Percentiles rank a stretch among this genome's conserved stretches.
phyloP scores from a whole-genome alignment of 2,888 invertebrate species.

The Ashinkailepas kermadecensis region DNA sequence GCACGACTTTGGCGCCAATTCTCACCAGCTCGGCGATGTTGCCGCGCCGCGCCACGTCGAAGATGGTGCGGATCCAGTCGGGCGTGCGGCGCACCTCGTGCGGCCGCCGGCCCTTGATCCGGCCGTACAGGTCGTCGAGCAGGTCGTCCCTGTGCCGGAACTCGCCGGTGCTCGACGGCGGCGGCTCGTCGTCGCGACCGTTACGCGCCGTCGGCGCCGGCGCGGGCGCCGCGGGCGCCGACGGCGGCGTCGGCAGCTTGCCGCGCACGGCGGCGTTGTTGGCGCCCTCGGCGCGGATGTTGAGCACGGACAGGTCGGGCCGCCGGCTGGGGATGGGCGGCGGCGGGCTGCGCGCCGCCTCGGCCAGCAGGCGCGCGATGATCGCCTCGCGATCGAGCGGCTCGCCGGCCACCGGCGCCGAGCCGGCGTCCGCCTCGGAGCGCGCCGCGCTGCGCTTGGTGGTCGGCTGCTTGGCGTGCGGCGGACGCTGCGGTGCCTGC shows the following conservation, averaged over 20 bases:
- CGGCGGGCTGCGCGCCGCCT: constrained; percentile 17
- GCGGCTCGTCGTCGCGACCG: constrained; percentile 18
- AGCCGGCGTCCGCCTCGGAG: neutral
- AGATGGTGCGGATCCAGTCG: constrained; percentile 43
- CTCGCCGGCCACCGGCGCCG: neutral
- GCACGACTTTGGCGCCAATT: neutral
- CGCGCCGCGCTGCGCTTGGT: neutral
- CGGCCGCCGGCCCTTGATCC: constrained; percentile 29
- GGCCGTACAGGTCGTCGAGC: constrained; percentile 23
- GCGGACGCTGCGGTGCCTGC: constrained; percentile 26
- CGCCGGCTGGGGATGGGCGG: constrained; percentile 19
- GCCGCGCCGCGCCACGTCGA: constrained; percentile 41
- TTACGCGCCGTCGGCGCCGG: neutral
- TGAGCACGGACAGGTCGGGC: constrained; percentile 24
- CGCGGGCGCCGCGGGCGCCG: constrained; percentile 11
- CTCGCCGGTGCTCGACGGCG: neutral
- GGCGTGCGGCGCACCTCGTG: constrained; percentile 40
- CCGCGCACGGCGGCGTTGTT: neutral
- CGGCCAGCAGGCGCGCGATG: constrained; percentile 18
- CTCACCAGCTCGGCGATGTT: constrained; percentile 41
- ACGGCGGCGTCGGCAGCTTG: constrained; percentile 23
- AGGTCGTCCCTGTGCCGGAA: constrained; percentile 25
- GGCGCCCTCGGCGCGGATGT: constrained; percentile 13
- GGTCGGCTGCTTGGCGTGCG: constrained; percentile 9
- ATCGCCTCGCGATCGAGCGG: constrained; percentile 2